Evolutionary conservation across 2,888 invertebrate genomes (phyloP).

Genomic region (Plebejus melissa): DNA sequence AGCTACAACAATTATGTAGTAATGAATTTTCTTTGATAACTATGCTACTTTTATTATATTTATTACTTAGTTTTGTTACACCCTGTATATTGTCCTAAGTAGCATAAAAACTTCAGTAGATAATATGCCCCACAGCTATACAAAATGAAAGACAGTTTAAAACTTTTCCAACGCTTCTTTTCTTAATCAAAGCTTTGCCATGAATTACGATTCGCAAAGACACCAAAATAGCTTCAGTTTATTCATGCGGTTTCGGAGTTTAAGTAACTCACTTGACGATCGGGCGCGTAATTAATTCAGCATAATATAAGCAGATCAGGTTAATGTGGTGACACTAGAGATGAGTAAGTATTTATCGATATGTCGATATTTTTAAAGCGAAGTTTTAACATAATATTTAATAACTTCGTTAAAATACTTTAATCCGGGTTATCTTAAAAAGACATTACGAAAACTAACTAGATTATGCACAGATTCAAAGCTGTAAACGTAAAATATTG

Average conservation of each 20-base stretch:
- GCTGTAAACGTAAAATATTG: no score
- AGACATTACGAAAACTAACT: no score
- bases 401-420: no score
- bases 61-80: no score
- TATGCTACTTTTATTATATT: no score
- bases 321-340: slow-evolving; percentile 4
- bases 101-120: background rate
- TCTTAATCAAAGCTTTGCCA: background rate
- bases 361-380: background rate
- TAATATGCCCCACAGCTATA: background rate
- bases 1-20: no score
- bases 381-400: no score
- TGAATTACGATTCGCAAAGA: background rate
- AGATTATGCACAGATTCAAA: no score
- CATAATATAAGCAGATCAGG: slow-evolving; percentile 10
- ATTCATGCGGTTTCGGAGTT: slow-evolving; percentile 11
- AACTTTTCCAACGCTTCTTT: background rate
- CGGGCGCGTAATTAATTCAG: slow-evolving; percentile 22
- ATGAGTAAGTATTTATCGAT: background rate
- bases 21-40: no score
- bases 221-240: background rate
- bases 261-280: slow-evolving; percentile 15
- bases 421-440: no score
- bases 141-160: background rate
- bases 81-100: no score